Evolutionary conservation across 2,797 vertebrate species (phyloP), one percentile per base, ranked within the genome.

Genomic region (Xiphorhynchus erythropygius): DNA sequence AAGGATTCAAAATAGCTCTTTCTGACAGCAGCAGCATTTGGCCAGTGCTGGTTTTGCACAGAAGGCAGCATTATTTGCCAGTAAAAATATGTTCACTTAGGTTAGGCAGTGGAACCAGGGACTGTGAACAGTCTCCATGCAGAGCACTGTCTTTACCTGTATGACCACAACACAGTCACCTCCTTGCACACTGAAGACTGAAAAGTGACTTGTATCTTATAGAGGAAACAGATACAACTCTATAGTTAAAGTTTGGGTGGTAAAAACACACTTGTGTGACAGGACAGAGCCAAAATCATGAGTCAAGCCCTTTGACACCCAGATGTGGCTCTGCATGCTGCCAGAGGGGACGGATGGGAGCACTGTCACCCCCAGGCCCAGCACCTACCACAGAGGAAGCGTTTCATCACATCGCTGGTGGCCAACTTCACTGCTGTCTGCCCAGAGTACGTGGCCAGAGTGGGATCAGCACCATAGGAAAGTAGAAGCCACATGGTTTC

Each of bases 401-500:
- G 97, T 97, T 99, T 99, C 99, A 99, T 99, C 96, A 96, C 98
- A 3, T 98, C 97, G 11, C 99, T 99, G 90, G 99, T 99, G 91
- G 99, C 99, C 93, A 99, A 92, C 94, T 99, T 99, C 97, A 99
- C 98, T 7, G 99, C 98, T 0, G 99, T 99, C 98, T 99, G 99
- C 73, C 99, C 99, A 1, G 99, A 99, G 97, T 99, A 99, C 12
- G 99, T 99, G 69, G 99, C 99, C 95, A 99, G 98, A 3, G 99
- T 99, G 9, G 99, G 99, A 96, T 99, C 99, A 9, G 99, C 99
- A 6, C 99, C 99, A 46, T 99, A 99, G 89, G 99, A 99, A 84
- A 99, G 98, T 75, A 99, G 98, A 94, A 99, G 97, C 99, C 99
- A 99, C 84, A 99, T 99, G 47, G 99, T 99, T 28, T 99, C 98